phyloP scores from a whole-genome alignment of 2,888 invertebrate genomes.

The Tricholauxania praeusta region DNA sequence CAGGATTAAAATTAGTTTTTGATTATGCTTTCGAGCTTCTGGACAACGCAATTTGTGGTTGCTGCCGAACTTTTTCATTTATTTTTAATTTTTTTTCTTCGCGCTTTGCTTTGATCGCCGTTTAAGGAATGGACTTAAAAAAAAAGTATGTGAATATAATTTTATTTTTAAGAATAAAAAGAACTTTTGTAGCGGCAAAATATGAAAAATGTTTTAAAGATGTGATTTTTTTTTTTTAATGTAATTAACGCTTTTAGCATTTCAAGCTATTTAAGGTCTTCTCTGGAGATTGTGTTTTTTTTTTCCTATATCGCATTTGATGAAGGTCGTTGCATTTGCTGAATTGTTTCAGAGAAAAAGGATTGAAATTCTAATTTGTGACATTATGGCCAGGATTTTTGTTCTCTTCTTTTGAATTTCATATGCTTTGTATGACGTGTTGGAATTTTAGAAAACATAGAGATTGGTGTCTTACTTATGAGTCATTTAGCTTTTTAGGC shows the following conservation, averaged over 20 bases:
- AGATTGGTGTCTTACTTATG: too few species aligned
- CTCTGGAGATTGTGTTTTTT: neutral
- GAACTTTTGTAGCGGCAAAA: conserved; percentile 8
- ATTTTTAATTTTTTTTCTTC: neutral
- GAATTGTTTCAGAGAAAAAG: neutral
- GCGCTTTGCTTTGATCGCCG: conserved; percentile 22
- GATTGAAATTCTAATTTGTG: too few species aligned
- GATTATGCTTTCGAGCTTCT: conserved; percentile 69
- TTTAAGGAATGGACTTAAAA: conserved; percentile 14
- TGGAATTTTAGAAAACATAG: too few species aligned
- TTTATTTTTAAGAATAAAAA: neutral
- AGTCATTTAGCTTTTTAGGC: too few species aligned
- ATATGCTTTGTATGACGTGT: too few species aligned
- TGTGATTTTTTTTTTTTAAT: conserved; percentile 40
- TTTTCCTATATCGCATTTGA: conserved; percentile 36
- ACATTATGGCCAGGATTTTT: too few species aligned
- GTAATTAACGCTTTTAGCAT: conserved; percentile 64
- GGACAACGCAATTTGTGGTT: conserved; percentile 67
- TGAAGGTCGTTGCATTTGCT: conserved; percentile 59
- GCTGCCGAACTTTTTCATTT: neutral
- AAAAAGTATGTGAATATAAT: neutral
- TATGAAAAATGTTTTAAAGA: conserved; percentile 1
- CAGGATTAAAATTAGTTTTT: conserved; percentile 69
- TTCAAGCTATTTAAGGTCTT: neutral
- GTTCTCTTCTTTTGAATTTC: too few species aligned